These are phyloP conservation scores for Dicrurus megarhynchus DNA, from an alignment of 2,113 vertebrate genomes.

Conservation along the genomic window DNA sequence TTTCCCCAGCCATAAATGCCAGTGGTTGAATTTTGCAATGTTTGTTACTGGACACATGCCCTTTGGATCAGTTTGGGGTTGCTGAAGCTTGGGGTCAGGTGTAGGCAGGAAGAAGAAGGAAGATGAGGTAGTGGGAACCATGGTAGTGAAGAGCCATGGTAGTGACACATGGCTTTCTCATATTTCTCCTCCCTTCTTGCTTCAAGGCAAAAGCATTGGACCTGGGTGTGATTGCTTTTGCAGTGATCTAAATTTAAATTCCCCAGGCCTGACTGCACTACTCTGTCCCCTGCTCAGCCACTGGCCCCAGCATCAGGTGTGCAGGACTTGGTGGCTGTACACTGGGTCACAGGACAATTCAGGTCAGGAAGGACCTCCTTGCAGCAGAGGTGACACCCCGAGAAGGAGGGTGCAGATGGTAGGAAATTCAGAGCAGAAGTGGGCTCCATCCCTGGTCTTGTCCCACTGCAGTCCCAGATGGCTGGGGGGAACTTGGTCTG, in stretches of 20 bases:
- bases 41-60: background rate
- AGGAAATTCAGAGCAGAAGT: background rate
- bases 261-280: background rate
- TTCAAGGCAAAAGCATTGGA: fast-evolving
- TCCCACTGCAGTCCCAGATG: background rate
- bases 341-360: background rate
- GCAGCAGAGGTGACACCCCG: fast-evolving
- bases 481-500: background rate
- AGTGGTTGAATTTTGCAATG: background rate
- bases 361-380: background rate
- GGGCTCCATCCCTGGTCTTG: fast-evolving
- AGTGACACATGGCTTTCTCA: background rate
- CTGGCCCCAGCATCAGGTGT: background rate
- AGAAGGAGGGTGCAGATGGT: background rate
- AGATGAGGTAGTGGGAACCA: background rate
- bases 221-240: background rate
- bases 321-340: background rate
- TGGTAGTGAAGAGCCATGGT: background rate
- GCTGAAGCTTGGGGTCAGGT: background rate
- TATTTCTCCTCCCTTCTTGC: background rate
- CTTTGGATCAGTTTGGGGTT: background rate
- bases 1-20: background rate
- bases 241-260: background rate
- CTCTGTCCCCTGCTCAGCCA: background rate
- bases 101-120: background rate